Conservation (phyloP, 2,113 vertebrate genomes). For the Bagarius yarrelli region DNA sequence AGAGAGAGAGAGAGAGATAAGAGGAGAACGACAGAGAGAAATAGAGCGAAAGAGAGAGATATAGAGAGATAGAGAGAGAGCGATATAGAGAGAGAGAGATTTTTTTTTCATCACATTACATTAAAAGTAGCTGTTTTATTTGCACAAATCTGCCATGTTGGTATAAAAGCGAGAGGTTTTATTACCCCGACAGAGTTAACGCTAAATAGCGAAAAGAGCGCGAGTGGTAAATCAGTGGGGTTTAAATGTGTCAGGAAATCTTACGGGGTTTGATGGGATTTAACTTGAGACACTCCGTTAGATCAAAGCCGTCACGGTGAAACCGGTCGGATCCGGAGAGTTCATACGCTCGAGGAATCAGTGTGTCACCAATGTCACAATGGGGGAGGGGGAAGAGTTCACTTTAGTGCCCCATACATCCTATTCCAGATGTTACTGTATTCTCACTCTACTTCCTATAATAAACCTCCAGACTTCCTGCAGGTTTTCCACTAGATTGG, state of each 20-base stretch:
- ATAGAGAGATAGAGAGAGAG: too few species aligned
- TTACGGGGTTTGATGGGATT: conserved; percentile 51
- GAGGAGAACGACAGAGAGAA: neutral
- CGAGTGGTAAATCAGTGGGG: neutral
- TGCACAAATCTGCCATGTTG: neutral
- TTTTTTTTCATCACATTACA: too few species aligned
- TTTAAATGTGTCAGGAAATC: conserved; percentile 14
- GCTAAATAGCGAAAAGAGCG: neutral
- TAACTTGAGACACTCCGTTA: conserved; percentile 62
- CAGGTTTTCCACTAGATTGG: too few species aligned
- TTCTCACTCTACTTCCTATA: too few species aligned
- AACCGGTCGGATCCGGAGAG: conserved; percentile 53
- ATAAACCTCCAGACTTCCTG: too few species aligned
- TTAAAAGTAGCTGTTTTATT: neutral
- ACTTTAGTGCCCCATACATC: too few species aligned
- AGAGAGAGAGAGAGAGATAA: neutral
- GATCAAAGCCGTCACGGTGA: conserved; percentile 58
- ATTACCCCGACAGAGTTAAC: neutral
- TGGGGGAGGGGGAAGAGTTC: too few species aligned
- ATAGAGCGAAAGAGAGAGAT: neutral
- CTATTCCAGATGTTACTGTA: too few species aligned
- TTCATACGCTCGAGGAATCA: conserved; percentile 42
- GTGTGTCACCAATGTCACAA: conserved; percentile 61
- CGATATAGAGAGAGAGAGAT: neutral
- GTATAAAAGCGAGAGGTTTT: neutral